phyloP scores from a whole-genome alignment of 2,888 invertebrate genomes.

The Invenusta paracnida region DNA sequence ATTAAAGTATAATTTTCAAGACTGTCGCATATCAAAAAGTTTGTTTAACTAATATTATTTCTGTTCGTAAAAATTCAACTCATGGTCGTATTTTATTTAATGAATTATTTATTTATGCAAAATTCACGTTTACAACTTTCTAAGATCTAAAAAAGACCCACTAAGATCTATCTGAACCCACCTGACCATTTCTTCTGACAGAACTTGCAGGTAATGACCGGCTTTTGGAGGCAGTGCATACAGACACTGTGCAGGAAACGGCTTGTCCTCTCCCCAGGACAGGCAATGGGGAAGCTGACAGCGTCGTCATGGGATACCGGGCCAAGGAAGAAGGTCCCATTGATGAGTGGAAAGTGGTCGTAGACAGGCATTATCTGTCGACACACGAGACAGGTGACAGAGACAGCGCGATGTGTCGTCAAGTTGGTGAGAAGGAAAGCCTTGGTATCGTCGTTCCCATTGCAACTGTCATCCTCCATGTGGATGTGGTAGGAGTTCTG shows the following conservation, averaged over 20 bases:
- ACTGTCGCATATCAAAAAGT: too few species aligned
- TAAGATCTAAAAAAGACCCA: too few species aligned
- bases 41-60: too few species aligned
- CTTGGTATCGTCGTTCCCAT: slow-evolving; percentile 94
- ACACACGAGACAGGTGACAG: slow-evolving; percentile 75
- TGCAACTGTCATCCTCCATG: slow-evolving; percentile 97
- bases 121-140: too few species aligned
- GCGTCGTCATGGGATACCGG: slow-evolving; percentile 62
- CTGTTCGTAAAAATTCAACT: too few species aligned
- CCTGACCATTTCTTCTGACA: slow-evolving; percentile 77
- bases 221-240: slow-evolving; percentile 70
- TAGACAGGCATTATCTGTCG: slow-evolving; percentile 83
- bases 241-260: slow-evolving; percentile 88
- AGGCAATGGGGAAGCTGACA: slow-evolving; percentile 34
- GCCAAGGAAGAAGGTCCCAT: slow-evolving; percentile 94
- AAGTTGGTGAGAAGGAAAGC: slow-evolving; percentile 89
- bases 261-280: slow-evolving; percentile 5
- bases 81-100: too few species aligned
- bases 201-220: slow-evolving; percentile 72
- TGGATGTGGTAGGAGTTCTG: slow-evolving; percentile 98
- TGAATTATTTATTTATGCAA: too few species aligned
- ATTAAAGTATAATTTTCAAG: too few species aligned
- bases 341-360: slow-evolving; percentile 91
- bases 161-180: too few species aligned
- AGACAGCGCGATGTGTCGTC: slow-evolving; percentile 81